phyloP scores from a whole-genome alignment of 2,797 vertebrate genomes.

The Cyprinella venusta region DNA sequence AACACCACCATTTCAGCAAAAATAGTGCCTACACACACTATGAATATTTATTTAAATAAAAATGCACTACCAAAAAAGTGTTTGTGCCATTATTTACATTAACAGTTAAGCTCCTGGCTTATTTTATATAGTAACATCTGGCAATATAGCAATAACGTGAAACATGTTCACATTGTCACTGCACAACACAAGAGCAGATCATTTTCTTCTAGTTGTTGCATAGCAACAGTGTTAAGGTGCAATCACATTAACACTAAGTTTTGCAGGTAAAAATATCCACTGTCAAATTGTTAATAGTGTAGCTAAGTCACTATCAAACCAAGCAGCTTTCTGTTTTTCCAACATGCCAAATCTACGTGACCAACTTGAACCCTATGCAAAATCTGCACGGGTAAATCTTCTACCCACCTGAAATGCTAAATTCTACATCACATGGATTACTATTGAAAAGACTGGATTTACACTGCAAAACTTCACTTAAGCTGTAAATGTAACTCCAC shows the following conservation, averaged over 20 bases:
- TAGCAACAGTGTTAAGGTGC: not conserved
- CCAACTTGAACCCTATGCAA: not conserved
- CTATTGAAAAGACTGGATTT: not conserved
- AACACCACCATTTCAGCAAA: conserved; percentile 52
- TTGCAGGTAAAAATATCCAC: not conserved
- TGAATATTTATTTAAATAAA: not conserved
- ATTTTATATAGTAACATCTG: not conserved
- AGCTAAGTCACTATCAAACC: not conserved
- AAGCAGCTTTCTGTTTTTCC: not conserved
- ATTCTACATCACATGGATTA: not conserved
- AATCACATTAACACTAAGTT: too few species aligned
- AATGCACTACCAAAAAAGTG: not conserved
- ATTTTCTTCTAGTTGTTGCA: not conserved
- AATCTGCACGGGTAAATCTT: not conserved
- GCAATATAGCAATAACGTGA: not conserved
- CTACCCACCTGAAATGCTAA: too few species aligned
- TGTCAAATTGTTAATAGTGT: not conserved
- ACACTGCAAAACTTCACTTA: too few species aligned
- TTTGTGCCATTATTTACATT: not conserved
- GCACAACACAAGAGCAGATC: not conserved
- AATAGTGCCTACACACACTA: not conserved
- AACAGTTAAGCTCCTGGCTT: not conserved
- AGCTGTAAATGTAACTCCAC: not conserved
- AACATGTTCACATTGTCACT: too few species aligned
- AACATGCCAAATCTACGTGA: not conserved